A percentile compares a stretch with the other conserved stretches of the same genome.
Conservation (phyloP, 1,140 invertebrate genomes). For the Drosophila tristis region DNA sequence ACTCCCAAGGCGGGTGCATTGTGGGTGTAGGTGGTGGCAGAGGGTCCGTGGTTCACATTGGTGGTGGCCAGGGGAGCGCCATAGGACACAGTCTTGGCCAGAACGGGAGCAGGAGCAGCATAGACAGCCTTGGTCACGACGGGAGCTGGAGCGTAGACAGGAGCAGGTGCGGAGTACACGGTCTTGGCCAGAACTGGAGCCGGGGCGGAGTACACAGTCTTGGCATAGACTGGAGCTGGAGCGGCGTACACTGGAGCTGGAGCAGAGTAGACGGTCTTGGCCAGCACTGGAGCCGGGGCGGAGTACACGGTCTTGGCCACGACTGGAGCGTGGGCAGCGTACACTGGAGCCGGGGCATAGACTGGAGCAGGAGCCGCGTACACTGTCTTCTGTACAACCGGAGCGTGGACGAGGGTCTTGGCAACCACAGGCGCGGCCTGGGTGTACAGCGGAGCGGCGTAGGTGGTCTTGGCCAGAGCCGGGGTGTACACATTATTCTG, state of each 20-base stretch:
- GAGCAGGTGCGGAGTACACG: slow-evolving; percentile 62
- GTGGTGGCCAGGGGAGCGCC: slow-evolving; percentile 84
- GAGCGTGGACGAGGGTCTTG: slow-evolving; percentile 55
- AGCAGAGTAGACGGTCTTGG: slow-evolving; percentile 86
- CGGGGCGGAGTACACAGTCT: slow-evolving; percentile 58
- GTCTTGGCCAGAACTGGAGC: slow-evolving; percentile 48
- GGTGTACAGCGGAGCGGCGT: slow-evolving; percentile 67
- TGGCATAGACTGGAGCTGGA: slow-evolving; percentile 63
- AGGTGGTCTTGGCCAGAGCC: slow-evolving; percentile 64
- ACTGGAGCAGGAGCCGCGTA: slow-evolving; percentile 43
- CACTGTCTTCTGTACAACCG: slow-evolving; percentile 41
- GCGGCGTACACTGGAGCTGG: slow-evolving; percentile 83
- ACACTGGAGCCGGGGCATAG: slow-evolving; percentile 42
- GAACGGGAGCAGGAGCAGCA: slow-evolving; percentile 39
- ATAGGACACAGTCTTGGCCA: slow-evolving; percentile 85
- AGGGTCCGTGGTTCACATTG: slow-evolving; percentile 74
- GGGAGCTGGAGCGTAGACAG: slow-evolving; percentile 24
- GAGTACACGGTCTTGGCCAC: slow-evolving; percentile 80
- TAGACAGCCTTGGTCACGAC: too few relatives aligned
- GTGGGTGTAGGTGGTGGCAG: slow-evolving; percentile 77
- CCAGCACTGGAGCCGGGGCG: slow-evolving; percentile 84
- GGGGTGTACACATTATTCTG: slow-evolving; percentile 83
- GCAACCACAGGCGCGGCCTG: slow-evolving; percentile 59
- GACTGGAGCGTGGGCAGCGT: slow-evolving; percentile 29
- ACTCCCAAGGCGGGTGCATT: slow-evolving; percentile 80